Evolutionary conservation across 37 sponge, comb jelly and placozoan genomes (phyloP).

Genomic region (Petrosia ficiformis): DNA sequence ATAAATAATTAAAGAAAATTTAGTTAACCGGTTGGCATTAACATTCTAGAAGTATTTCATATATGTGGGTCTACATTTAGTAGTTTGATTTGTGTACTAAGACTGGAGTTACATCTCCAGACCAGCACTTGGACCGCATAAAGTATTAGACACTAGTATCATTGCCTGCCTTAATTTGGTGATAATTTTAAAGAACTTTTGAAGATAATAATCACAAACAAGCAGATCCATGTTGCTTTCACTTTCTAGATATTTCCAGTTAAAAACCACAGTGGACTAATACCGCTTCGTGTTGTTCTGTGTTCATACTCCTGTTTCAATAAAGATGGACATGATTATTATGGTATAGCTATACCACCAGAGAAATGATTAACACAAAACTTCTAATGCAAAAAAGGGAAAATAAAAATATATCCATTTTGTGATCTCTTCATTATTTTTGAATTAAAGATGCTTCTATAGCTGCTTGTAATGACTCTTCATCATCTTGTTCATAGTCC

Average conservation of each 20-base stretch:
- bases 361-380: not conserved
- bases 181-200: not conserved
- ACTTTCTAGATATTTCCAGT: too few species aligned
- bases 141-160: too few species aligned
- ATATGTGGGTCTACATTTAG: too few species aligned
- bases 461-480: constrained; percentile 47
- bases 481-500: constrained; percentile 75
- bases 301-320: constrained; percentile 52
- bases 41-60: too few species aligned
- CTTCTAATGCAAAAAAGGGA: not conserved
- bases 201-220: not conserved
- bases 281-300: constrained; percentile 13
- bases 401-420: not conserved
- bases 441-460: constrained; percentile 35
- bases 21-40: too few species aligned
- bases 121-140: too few species aligned
- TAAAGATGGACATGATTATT: constrained; percentile 22
- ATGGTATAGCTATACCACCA: constrained; percentile 9
- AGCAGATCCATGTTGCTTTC: too few species aligned
- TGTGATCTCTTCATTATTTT: not conserved
- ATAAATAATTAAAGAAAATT: too few species aligned
- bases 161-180: too few species aligned
- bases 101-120: too few species aligned
- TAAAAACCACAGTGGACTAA: too few species aligned
- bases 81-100: too few species aligned